phyloP scores from a whole-genome alignment of 2,797 vertebrate species.

The Enteromius fasciolatus region DNA sequence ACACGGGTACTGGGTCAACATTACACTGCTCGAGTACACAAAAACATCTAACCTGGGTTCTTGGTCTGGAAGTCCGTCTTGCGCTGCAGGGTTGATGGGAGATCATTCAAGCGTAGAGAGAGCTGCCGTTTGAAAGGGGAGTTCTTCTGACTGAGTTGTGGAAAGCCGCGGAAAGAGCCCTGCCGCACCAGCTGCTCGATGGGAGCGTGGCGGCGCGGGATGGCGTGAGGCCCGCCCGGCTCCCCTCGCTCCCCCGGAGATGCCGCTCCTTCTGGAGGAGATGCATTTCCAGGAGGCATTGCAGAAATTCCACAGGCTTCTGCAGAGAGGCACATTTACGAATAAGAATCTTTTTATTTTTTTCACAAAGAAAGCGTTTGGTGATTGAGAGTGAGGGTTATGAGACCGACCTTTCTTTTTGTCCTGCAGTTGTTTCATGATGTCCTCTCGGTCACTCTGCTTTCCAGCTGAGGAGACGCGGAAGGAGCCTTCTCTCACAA shows the following conservation, averaged over 20 bases:
- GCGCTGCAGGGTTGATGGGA: constrained; percentile 90
- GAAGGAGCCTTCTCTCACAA: constrained; percentile 90
- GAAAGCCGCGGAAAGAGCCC: constrained; percentile 92
- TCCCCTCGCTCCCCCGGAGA: constrained; percentile 84
- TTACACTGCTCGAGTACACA: not conserved
- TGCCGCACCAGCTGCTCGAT: constrained; percentile 93
- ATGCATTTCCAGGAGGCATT: constrained; percentile 78
- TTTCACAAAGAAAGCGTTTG: not conserved
- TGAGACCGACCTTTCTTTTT: constrained; percentile 85
- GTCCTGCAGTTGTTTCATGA: constrained; percentile 77
- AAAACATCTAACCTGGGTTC: constrained; percentile 78
- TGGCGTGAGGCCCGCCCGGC: constrained; percentile 83
- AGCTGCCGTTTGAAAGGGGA: constrained; percentile 93
- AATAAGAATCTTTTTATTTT: not conserved
- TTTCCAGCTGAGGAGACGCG: constrained; percentile 78
- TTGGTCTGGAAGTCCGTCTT: constrained; percentile 86
- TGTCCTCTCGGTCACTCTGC: constrained; percentile 78
- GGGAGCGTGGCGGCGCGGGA: constrained; percentile 91
- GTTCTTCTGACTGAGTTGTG: constrained; percentile 90
- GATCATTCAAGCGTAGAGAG: constrained; percentile 90
- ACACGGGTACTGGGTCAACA: not conserved
- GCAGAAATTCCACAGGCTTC: constrained; percentile 69
- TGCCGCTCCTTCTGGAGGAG: constrained; percentile 83
- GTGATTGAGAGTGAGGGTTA: not conserved
- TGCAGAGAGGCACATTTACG: constrained; percentile 39